These are phyloP conservation scores for Phyto melanocephala DNA, from an alignment of 2,888 invertebrate species.

Conservation along the genomic window DNA sequence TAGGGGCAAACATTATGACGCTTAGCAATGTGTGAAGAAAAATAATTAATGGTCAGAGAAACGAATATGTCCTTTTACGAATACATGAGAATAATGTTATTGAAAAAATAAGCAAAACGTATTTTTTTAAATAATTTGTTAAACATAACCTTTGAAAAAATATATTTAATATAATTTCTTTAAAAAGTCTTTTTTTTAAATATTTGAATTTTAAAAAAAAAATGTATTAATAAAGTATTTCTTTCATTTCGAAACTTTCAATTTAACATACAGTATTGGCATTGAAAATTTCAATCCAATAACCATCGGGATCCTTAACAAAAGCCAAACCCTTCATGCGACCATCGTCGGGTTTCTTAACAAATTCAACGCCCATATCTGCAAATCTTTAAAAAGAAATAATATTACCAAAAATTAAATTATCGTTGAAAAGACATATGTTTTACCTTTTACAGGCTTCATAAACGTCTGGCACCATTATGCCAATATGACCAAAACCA, in stretches of 20 bases:
- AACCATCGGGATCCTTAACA: conserved; percentile 96
- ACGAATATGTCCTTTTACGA: no score
- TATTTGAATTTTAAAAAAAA: not conserved
- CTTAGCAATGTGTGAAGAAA: no score
- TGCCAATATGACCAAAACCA: conserved; percentile 95
- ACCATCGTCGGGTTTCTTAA: conserved; percentile 93
- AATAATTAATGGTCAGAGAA: no score
- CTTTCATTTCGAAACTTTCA: no score
- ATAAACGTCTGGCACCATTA: conserved; percentile 93
- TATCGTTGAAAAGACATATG: not conserved
- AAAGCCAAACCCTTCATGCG: conserved; percentile 97
- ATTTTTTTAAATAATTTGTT: no score
- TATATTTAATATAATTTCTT: no score
- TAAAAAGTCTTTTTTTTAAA: no score
- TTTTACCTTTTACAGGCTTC: conserved; percentile 85
- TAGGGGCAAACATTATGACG: not conserved
- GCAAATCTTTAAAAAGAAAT: conserved; percentile 82
- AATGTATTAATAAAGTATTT: no score
- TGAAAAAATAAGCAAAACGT: no score
- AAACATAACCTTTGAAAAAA: no score
- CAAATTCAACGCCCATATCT: conserved; percentile 90
- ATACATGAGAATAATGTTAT: no score
- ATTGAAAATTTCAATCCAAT: conserved; percentile 95
- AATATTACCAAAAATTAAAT: not conserved
- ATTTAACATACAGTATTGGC: conserved; percentile 73